These are phyloP conservation scores for Acanthopleura granulata DNA, from an alignment of 2,888 invertebrate genomes.

Conservation along the genomic window DNA sequence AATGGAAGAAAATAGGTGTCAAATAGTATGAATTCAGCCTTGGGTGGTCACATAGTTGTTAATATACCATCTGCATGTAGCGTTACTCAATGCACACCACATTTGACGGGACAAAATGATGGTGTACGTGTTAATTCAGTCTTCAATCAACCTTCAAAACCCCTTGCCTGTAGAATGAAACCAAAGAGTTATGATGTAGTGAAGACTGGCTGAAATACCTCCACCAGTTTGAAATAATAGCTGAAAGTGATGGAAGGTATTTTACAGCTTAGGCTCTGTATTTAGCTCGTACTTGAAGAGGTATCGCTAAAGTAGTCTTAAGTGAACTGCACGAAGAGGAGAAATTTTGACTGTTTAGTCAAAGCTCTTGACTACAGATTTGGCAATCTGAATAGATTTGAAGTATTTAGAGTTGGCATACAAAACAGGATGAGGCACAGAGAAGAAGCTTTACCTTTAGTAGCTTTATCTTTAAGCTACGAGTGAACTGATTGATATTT, in stretches of 20 bases:
- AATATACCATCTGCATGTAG: too few relatives aligned
- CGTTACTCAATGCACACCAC: too few relatives aligned
- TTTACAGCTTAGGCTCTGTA: constrained; percentile 25
- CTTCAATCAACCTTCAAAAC: too few relatives aligned
- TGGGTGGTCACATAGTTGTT: too few relatives aligned
- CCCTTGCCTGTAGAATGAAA: constrained; percentile 23
- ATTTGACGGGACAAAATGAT: too few relatives aligned
- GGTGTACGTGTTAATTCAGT: too few relatives aligned
- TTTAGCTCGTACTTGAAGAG: constrained; percentile 31
- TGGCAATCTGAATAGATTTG: constrained; percentile 28
- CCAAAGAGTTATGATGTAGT: constrained; percentile 29
- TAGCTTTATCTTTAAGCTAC: constrained; percentile 23
- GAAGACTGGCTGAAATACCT: constrained; percentile 33
- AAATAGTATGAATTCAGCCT: too few relatives aligned
- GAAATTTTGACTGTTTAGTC: constrained; percentile 27
- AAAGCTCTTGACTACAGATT: constrained; percentile 30
- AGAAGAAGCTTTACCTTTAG: constrained; percentile 32
- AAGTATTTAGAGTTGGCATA: constrained; percentile 29
- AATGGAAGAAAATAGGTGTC: too few relatives aligned
- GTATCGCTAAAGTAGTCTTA: constrained; percentile 24
- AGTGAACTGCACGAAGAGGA: constrained; percentile 24
- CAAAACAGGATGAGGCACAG: constrained; percentile 24
- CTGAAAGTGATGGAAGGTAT: constrained; percentile 30
- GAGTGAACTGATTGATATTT: background rate
- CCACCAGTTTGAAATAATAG: constrained; percentile 31